Evolutionary conservation across 64 coral and sea anemone species (phyloP), one percentile per base, ranked within the genome.

Genomic region (Anthopleura sola): DNA sequence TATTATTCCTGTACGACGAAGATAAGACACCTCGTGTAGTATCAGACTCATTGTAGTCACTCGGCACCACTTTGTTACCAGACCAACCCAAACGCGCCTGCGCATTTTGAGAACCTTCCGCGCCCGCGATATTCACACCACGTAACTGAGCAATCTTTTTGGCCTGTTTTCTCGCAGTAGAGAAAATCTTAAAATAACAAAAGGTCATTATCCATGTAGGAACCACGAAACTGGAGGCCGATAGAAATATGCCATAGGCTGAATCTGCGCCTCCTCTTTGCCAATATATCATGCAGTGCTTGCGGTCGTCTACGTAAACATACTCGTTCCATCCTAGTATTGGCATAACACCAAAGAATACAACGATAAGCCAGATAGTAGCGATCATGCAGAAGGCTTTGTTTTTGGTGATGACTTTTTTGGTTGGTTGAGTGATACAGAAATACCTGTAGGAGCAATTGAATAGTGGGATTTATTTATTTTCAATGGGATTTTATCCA

Each of bases 211-310:
- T 58, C 82, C 82, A 83, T 83, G 82, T 83, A 5, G 82, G 82
- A 6, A 83, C 19, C 11, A 83, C 49, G 28, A 83, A 83, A 10
- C 49, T 83, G 10, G 82, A 83, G 24, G 23, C n/a, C 11, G 82
- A 83, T 3, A 83, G 82, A 20, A 83, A 83, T 38, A 83, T 26
- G 0, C n/a, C 82, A 5, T 83, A 83, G 21, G 50, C 82, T 1
- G 82, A 83, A 34, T 83, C 37, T 14, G 47, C 50, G 4, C 82
- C 82, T 19, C 82, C 82, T 26, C 6, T 83, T 32, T 83, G 49
- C 82, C 82, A 83, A 17, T 48, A 55, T 2, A 83, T 83, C 82
- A 83, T 83, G 5, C 82, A 83, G 55, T 83, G 82, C 31, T 83
- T 83, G 10, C 82, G 49, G 24, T 56, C 82, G 50, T 83, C 82